phyloP scores from a whole-genome alignment of 2,797 vertebrate genomes.

The Ibycter americanus region DNA sequence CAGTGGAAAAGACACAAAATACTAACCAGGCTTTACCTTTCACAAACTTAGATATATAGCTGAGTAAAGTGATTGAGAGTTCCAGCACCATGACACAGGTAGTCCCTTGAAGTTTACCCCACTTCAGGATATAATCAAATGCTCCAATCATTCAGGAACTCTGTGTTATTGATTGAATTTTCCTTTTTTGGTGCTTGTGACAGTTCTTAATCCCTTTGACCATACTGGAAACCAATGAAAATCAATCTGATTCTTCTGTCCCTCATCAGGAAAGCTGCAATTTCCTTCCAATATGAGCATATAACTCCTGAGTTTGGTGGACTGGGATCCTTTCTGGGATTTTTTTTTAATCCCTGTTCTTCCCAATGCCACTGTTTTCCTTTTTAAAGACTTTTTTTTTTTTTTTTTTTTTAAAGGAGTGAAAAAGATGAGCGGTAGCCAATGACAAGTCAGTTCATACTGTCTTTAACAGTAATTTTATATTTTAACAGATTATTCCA shows the following conservation, averaged over 20 bases:
- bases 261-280: neutral
- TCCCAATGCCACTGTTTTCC: neutral
- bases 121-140: neutral
- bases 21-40: neutral
- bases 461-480: neutral
- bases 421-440: neutral
- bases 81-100: neutral
- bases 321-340: neutral
- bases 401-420: neutral
- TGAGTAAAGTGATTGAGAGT: neutral
- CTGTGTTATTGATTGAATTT: neutral
- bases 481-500: slow-evolving; percentile 89
- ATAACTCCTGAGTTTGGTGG: neutral
- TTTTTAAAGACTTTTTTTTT: neutral
- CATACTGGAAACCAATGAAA: neutral
- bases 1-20: neutral
- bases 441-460: neutral
- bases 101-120: neutral
- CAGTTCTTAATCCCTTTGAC: neutral
- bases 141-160: neutral
- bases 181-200: neutral
- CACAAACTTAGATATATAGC: neutral
- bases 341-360: neutral
- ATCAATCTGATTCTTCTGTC: neutral
- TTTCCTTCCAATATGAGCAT: neutral